Conservation (phyloP, 2,888 invertebrate genomes). For the Unio pictorum region DNA sequence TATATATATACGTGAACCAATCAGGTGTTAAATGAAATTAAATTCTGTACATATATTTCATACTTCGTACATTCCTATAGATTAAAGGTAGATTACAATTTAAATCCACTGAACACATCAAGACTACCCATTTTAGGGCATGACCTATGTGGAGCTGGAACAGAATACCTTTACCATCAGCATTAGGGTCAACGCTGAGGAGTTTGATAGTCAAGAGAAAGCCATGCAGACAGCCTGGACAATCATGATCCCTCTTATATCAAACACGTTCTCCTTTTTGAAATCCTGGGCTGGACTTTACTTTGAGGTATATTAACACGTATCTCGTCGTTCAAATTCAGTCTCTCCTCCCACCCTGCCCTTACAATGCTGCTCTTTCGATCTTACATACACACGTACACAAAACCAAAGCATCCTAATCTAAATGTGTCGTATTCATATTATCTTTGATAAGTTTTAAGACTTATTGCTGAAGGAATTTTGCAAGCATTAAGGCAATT, state of each 20-base stretch:
- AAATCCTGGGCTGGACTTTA: slow-evolving; percentile 35
- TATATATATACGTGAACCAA: no score
- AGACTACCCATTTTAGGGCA: slow-evolving; percentile 65
- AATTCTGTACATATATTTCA: no score
- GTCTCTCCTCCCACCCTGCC: not conserved
- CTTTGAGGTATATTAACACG: slow-evolving; percentile 25
- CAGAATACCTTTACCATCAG: slow-evolving; percentile 33
- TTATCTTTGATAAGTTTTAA: no score
- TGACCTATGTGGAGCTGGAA: slow-evolving; percentile 65
- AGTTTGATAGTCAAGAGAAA: slow-evolving; percentile 31
- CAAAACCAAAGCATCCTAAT: no score
- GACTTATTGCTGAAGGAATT: no score
- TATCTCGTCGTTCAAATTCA: not conserved
- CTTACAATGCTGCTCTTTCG: no score
- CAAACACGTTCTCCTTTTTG: slow-evolving; percentile 22
- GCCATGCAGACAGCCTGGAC: slow-evolving; percentile 42
- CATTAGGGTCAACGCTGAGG: slow-evolving; percentile 48
- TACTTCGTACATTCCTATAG: no score
- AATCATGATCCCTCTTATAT: slow-evolving; percentile 30
- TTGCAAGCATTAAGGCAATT: no score
- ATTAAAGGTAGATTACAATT: no score
- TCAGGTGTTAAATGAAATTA: no score
- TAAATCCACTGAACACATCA: slow-evolving; percentile 11
- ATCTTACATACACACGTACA: no score
- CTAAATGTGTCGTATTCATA: no score